Conservation (phyloP, 2,797 vertebrate genomes). For the Remorina albescens region DNA sequence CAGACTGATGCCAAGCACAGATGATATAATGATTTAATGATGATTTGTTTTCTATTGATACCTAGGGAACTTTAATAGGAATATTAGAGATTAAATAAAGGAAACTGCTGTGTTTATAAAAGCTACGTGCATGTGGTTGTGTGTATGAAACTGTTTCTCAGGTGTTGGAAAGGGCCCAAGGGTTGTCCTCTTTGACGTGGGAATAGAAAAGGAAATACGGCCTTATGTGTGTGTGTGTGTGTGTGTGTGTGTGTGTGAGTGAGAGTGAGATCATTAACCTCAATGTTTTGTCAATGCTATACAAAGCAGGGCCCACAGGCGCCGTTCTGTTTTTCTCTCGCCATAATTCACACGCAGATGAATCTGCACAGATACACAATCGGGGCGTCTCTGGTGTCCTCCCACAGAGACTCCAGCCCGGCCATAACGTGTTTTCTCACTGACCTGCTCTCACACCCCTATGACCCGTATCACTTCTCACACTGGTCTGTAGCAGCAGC, state of each 20-base stretch:
- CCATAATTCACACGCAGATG: constrained; percentile 29
- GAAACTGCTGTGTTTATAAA: constrained; percentile 2
- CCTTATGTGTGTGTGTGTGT: constrained; percentile 31
- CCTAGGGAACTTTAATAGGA: constrained; percentile 16
- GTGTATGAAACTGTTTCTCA: constrained; percentile 8
- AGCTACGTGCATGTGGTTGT: neutral
- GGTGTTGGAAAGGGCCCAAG: constrained; percentile 28
- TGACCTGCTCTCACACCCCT: constrained; percentile 61
- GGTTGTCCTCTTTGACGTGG: constrained; percentile 37
- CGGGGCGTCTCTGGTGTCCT: constrained; percentile 21
- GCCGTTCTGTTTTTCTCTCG: constrained; percentile 45
- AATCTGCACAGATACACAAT: constrained; percentile 14
- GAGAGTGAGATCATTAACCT: constrained; percentile 52
- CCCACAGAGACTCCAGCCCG: constrained; percentile 38
- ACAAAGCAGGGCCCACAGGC: constrained; percentile 58
- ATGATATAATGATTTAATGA: constrained; percentile 35
- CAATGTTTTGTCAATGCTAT: constrained; percentile 62
- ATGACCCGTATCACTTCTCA: constrained; percentile 51
- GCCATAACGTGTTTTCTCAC: constrained; percentile 50
- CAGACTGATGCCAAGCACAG: neutral
- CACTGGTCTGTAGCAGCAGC: constrained; percentile 28
- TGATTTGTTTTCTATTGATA: constrained; percentile 27
- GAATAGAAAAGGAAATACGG: constrained; percentile 52
- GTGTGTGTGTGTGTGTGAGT: constrained; percentile 21
- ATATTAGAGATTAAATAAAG: constrained; percentile 23